Evolutionary conservation across 2,113 vertebrate genomes (phyloP).

Genomic region (Poecilia latipinna): DNA sequence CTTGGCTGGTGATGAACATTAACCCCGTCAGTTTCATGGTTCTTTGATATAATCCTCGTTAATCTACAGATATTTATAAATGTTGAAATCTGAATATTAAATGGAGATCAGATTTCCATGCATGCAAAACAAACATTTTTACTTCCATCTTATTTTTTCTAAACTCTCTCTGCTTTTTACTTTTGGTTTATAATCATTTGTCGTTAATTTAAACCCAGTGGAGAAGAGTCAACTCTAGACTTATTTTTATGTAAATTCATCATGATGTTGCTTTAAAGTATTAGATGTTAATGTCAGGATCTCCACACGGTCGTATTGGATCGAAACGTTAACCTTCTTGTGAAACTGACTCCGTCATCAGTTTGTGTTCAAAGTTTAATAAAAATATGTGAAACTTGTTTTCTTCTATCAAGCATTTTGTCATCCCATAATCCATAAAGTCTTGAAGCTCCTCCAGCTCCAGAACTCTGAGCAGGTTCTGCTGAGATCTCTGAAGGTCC

Average conservation of each 20-base stretch:
- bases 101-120: constrained; percentile 28
- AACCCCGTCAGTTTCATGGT: constrained; percentile 1
- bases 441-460: neutral
- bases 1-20: constrained; percentile 41
- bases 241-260: neutral
- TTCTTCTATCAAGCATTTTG: neutral
- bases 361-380: neutral
- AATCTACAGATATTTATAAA: neutral
- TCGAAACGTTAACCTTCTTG: neutral
- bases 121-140: constrained; percentile 42
- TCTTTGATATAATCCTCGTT: constrained; percentile 5
- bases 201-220: neutral
- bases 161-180: constrained; percentile 5
- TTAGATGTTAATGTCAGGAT: neutral
- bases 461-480: neutral
- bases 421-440: neutral
- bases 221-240: neutral
- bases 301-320: neutral
- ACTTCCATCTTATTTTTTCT: constrained; percentile 20
- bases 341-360: neutral
- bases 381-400: neutral
- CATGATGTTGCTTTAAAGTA: neutral
- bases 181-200: constrained; percentile 7
- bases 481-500: too few species aligned
- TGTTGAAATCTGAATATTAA: neutral